These are phyloP conservation scores for Spisula solida DNA, from an alignment of 2,888 invertebrate genomes.

Conservation along the genomic window DNA sequence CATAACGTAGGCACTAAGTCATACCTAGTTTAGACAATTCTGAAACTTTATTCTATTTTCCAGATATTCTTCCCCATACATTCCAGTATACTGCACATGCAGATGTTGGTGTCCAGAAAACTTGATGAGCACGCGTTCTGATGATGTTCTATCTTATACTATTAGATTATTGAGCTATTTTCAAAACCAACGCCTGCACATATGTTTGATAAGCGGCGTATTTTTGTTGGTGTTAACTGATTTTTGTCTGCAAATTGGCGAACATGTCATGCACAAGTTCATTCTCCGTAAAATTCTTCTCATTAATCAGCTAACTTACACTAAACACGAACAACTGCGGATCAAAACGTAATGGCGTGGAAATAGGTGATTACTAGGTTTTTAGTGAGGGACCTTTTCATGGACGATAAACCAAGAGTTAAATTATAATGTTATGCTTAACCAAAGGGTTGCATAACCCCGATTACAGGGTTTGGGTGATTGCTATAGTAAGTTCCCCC, in stretches of 20 bases:
- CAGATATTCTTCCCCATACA: too few species aligned
- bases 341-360: slow-evolving; percentile 30
- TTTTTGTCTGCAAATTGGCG: neutral
- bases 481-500: slow-evolving; percentile 8
- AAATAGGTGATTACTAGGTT: slow-evolving; percentile 39
- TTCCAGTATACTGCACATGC: too few species aligned
- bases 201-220: neutral
- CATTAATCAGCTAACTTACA: neutral
- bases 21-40: too few species aligned
- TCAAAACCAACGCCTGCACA: neutral
- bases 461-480: slow-evolving; percentile 22
- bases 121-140: neutral
- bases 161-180: neutral
- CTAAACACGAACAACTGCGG: neutral
- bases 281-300: neutral
- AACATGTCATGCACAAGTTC: neutral
- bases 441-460: slow-evolving; percentile 13
- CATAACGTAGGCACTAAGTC: too few species aligned
- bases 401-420: slow-evolving; percentile 39
- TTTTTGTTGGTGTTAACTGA: neutral
- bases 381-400: slow-evolving; percentile 29
- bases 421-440: slow-evolving; percentile 41
- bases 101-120: too few species aligned
- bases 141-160: neutral
- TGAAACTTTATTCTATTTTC: too few species aligned